Evolutionary conservation across 37 sponge, comb jelly and placozoan species (phyloP).

Genomic region (Bolinopsis microptera): DNA sequence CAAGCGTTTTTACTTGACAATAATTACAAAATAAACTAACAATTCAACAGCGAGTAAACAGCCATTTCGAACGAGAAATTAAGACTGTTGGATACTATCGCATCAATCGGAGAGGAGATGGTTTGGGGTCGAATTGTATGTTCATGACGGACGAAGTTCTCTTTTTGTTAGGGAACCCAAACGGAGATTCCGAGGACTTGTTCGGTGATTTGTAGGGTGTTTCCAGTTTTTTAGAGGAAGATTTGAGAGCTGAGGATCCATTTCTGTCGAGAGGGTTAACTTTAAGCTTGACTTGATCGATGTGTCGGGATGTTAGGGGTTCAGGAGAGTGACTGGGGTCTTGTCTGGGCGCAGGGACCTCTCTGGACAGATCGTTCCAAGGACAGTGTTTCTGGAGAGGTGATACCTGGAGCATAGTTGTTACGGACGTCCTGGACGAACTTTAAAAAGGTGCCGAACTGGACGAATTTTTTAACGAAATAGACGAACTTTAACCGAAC

Average conservation of each 20-base stretch:
- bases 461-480: too few species aligned
- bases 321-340: neutral
- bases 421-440: too few species aligned
- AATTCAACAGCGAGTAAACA: too few species aligned
- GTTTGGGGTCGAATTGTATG: neutral
- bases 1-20: too few species aligned
- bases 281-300: slow-evolving; percentile 14
- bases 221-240: neutral
- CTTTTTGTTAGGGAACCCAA: neutral
- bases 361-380: neutral
- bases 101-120: neutral
- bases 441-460: too few species aligned
- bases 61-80: too few species aligned
- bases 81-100: neutral
- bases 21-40: too few species aligned
- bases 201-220: neutral
- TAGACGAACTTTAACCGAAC: neutral
- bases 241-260: neutral
- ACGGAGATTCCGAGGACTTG: neutral
- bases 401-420: neutral
- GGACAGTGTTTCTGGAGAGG: slow-evolving; percentile 31
- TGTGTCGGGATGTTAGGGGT: neutral
- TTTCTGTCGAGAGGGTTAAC: neutral
- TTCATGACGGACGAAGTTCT: neutral
- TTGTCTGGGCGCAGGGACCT: too few species aligned